Conservation (phyloP, 1,140 invertebrate species). For the Trachymyrmex cornetzi region DNA sequence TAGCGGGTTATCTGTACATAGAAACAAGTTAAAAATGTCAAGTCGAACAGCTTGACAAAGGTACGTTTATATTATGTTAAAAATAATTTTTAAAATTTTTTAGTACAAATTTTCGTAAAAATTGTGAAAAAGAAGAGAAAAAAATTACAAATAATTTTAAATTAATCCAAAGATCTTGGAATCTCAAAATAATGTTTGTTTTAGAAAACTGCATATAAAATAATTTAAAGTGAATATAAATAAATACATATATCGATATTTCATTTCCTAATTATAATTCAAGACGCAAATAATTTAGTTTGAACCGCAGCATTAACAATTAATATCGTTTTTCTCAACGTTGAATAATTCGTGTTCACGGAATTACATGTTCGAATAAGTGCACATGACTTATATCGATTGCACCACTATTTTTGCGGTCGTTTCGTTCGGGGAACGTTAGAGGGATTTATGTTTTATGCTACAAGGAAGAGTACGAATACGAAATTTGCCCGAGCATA, state of each 20-base stretch:
- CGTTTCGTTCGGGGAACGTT: slow-evolving; percentile 18
- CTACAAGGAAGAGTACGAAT: slow-evolving; percentile 46
- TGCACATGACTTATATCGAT: slow-evolving; percentile 49
- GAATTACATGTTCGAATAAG: slow-evolving; percentile 27
- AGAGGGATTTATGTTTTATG: slow-evolving; percentile 53
- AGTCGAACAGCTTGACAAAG: slow-evolving; percentile 1
- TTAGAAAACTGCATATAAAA: neutral
- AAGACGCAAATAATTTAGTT: slow-evolving; percentile 19
- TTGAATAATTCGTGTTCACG: slow-evolving; percentile 14
- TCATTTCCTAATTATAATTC: neutral
- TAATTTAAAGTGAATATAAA: neutral
- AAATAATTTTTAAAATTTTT: neutral
- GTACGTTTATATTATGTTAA: slow-evolving; percentile 1
- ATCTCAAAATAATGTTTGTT: neutral
- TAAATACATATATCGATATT: neutral
- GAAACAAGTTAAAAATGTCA: slow-evolving; percentile 5
- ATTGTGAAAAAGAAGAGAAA: neutral
- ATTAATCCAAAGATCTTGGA: neutral
- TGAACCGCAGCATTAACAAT: neutral
- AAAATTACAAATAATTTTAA: neutral
- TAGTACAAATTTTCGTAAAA: neutral
- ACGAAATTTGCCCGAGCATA: slow-evolving; percentile 47
- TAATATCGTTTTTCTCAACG: neutral
- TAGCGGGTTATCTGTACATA: neutral
- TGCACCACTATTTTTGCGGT: slow-evolving; percentile 41